Evolutionary conservation across 2,888 invertebrate species (phyloP), one percentile per base, ranked within the genome.

Genomic region (Andrena haemorrhoa): DNA sequence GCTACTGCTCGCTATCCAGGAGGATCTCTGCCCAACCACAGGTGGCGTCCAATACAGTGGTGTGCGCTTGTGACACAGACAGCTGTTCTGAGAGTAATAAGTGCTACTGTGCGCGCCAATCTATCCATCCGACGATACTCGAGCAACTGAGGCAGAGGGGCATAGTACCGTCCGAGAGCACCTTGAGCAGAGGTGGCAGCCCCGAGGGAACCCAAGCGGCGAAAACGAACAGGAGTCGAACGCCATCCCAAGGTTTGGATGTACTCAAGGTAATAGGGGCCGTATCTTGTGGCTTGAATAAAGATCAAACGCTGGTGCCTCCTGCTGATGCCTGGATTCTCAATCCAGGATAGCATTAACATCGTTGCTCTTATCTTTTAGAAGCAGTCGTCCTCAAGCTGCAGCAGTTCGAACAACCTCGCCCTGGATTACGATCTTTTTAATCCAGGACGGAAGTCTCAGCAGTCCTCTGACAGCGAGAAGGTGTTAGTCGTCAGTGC

Each of bases 71-170:
- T 91, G 97, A 97, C 90, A 97, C 98, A 0, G 98, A 98, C 92
- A 97, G 97, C 90, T 98, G 98, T 91, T 96, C 97, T 0, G 97
- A 97, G 86, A 97, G 97, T 89, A 98, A 98, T 93, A 98, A 98
- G 93, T 98, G 98, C 92, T 98, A 98, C 91, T 98, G 98, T 92
- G 89, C 91, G 7, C 86, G 87, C 68, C 91, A 89, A 64, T 72
- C 76, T 82, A 89, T 75, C 3, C 94, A 94, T 79, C 95, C 95
- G 0, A 94, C 94, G 7, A 94, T 95, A 69, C 91, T 95, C 75
- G 95, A 95, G 80, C 95, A 95, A 85, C 90, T 95, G 12, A 94
- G 94, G 60, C 94, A 94, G 77, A 93, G 94, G 47, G 95, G 95
- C 2, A 95, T 95, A 80, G 94, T 94, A 16, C 95, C 94, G 1